phyloP scores from a whole-genome alignment of 2,888 invertebrate genomes.

The Nymphalis urticae region DNA sequence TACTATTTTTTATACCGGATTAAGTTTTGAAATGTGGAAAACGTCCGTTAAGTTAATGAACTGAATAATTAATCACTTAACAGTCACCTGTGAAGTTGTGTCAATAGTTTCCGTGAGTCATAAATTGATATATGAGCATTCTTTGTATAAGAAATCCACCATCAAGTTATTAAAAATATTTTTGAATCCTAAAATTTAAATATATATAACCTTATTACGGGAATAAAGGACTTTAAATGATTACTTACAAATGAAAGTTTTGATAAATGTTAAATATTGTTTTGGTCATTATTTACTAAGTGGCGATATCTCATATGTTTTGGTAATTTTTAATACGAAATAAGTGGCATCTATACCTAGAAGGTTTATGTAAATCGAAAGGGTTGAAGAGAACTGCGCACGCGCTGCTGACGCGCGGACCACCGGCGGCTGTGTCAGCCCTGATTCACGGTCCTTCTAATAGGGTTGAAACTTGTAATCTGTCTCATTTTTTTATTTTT shows the following conservation, averaged over 20 bases:
- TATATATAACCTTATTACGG: too few relatives aligned
- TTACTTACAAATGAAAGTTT: too few relatives aligned
- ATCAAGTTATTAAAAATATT: not conserved
- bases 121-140: not conserved
- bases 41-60: constrained; percentile 2
- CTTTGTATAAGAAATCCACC: not conserved
- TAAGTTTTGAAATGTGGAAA: not conserved
- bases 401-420: constrained; percentile 75
- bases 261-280: too few relatives aligned
- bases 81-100: not conserved
- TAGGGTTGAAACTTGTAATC: constrained; percentile 55
- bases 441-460: constrained; percentile 69
- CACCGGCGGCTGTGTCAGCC: constrained; percentile 76
- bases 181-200: not conserved
- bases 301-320: too few relatives aligned
- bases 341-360: constrained; percentile 27
- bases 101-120: not conserved
- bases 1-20: not conserved
- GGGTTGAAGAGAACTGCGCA: constrained; percentile 69
- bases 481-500: not conserved
- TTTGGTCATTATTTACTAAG: too few relatives aligned
- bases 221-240: too few relatives aligned
- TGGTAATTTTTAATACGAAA: not conserved
- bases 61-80: not conserved
- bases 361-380: constrained; percentile 68